Evolutionary conservation across 2,113 vertebrate species (phyloP), one percentile per base, ranked within the genome.

Genomic region (Felis catus): DNA sequence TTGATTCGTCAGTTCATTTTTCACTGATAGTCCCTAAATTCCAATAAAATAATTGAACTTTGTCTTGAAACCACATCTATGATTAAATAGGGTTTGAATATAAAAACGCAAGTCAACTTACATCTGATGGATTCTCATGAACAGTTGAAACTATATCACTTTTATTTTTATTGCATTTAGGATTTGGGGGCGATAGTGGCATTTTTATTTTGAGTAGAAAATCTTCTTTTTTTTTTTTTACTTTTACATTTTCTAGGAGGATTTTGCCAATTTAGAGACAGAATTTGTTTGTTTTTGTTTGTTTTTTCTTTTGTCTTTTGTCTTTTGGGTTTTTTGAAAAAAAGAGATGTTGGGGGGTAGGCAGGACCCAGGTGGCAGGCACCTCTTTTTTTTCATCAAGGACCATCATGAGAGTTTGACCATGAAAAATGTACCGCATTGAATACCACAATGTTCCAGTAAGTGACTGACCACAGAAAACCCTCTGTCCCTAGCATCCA

Each of bases 121-220:
- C 61, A 71, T 94, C 27, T 13, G 61, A 51, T 73, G 48, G 80
- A 81, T 73, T 78, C 21, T 73, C 29, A 36, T 48, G 58, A 87
- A 45, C n/a, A 84, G 9, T 23, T 71, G 11, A 73, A 74, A 18
- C 58, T 82, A 7, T 84, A 66, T 53, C 16, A 90, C 7, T 45
- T 51, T 51, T 89, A 58, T 94, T 95, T 93, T 76, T 92, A 58
- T 39, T 83, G 27, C 18, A 16, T 71, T 94, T 91, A 95, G 76
- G 80, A 91, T 78, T 93, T 88, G 4, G 31, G 70, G 36, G 33
- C 81, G 61, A 53, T 53, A 23, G 45, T 95, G n/a, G 13, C 5
- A 63, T 91, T 81, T 89, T 16, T 29, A 27, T 80, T 86, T 68
- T 55, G 2, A 90, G 82, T 81, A 74, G 73, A 61, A 92, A 48